phyloP scores from a whole-genome alignment of 2,888 invertebrate genomes.

The Asteroscopus sphinx region DNA sequence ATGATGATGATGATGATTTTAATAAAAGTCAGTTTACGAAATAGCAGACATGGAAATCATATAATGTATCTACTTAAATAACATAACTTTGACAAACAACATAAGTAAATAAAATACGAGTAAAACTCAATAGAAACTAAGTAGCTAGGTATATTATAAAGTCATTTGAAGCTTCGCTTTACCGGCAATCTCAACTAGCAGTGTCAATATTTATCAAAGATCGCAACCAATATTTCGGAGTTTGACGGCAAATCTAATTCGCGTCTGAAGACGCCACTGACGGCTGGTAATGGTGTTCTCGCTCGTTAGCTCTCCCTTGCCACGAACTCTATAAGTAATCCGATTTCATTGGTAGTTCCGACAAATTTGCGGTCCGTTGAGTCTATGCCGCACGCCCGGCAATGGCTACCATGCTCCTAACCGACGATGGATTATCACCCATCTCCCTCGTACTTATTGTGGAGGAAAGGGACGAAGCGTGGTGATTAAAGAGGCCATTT shows the following conservation, averaged over 20 bases:
- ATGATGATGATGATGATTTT: too few relatives aligned
- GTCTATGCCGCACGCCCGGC: slow-evolving; percentile 68
- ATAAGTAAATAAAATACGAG: slow-evolving; percentile 7
- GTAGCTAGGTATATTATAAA: slow-evolving; percentile 18
- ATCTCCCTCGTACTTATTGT: slow-evolving; percentile 61
- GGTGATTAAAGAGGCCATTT: slow-evolving; percentile 72
- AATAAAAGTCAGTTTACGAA: too few relatives aligned
- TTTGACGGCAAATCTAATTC: slow-evolving; percentile 69
- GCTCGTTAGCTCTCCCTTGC: slow-evolving; percentile 81
- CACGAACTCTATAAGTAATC: slow-evolving; percentile 80
- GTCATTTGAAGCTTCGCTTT: slow-evolving; percentile 24
- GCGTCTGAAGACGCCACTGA: slow-evolving; percentile 70
- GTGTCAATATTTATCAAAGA: slow-evolving; percentile 58
- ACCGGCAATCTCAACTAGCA: slow-evolving; percentile 33
- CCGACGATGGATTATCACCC: slow-evolving; percentile 70
- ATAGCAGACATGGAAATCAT: too few relatives aligned
- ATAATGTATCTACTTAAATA: too few relatives aligned
- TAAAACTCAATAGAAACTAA: slow-evolving; percentile 21
- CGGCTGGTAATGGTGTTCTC: slow-evolving; percentile 77
- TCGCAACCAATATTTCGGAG: slow-evolving; percentile 59
- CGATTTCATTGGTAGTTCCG: slow-evolving; percentile 85
- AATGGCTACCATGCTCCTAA: slow-evolving; percentile 64
- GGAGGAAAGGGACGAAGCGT: slow-evolving; percentile 59
- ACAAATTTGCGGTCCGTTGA: slow-evolving; percentile 86
- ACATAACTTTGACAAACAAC: too few relatives aligned